These are phyloP conservation scores for Laodelphax striatellus DNA, from an alignment of 1,140 invertebrate species.

Conservation along the genomic window DNA sequence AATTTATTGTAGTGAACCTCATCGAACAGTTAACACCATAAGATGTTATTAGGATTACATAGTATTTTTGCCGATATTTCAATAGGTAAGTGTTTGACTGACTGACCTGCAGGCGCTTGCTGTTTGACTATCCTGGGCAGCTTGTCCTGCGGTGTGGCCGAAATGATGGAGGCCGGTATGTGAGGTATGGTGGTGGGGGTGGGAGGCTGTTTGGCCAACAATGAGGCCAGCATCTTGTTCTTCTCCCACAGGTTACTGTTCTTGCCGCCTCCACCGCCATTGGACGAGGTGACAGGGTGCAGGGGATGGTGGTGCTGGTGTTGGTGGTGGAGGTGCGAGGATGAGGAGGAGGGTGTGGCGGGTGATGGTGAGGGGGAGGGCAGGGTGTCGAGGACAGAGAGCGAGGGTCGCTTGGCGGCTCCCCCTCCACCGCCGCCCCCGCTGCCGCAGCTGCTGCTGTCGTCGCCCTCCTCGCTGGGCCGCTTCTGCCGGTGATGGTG, in stretches of 20 bases:
- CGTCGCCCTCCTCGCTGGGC: conserved; percentile 50
- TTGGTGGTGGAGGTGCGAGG: background rate
- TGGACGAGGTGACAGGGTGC: conserved; percentile 16
- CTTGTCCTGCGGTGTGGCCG: conserved; percentile 49
- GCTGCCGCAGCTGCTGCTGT: conserved; percentile 27
- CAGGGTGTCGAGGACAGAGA: conserved; percentile 26
- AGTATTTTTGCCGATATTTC: too few relatives aligned
- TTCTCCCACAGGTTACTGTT: conserved; percentile 62
- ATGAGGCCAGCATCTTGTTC: conserved; percentile 75
- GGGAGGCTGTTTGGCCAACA: conserved; percentile 68
- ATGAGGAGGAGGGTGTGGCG: background rate
- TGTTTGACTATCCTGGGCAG: conserved; percentile 35
- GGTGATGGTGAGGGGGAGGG: background rate
- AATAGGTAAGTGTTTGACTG: too few relatives aligned
- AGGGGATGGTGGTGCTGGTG: conserved; percentile 1
- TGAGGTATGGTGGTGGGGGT: conserved; percentile 53
- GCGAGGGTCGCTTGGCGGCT: conserved; percentile 36
- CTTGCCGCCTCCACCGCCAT: conserved; percentile 29
- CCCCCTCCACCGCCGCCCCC: conserved; percentile 20
- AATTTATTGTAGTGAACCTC: too few relatives aligned
- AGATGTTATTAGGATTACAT: too few relatives aligned
- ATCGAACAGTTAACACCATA: too few relatives aligned
- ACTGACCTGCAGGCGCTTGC: conserved; percentile 19
- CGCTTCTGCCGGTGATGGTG: conserved; percentile 45
- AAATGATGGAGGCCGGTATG: conserved; percentile 50